Base-by-base conservation (phyloP, 1,140 invertebrate species). In the Ctenoplectra terminalis region DNA sequence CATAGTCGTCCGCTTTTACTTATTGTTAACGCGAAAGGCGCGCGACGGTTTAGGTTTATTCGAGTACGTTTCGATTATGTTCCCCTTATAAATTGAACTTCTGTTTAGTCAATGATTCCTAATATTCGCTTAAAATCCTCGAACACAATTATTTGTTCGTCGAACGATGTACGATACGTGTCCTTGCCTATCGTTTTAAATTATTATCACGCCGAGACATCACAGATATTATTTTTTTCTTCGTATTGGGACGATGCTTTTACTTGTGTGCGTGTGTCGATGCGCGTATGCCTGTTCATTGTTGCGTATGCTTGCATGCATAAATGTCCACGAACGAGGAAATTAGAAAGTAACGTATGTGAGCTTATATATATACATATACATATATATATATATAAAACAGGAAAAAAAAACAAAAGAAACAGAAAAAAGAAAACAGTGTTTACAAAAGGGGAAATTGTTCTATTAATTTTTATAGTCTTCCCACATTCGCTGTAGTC, bases 391-490 rank as follows among this genome's bases (percentile, higher is more conserved):
- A n/a, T n/a, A n/a, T n/a, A n/a, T n/a, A n/a, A n/a, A n/a, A n/a
- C n/a, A n/a, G n/a, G 71, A 72, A 17, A 26, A 67, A 67, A 48
- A 40, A 50, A 23, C 31, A 50, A 50, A 67, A 31, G 11, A 31
- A 67, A 31, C 15, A 70, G 31, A 46, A 29, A 20, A 75, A 66
- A 17, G 17, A 46, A 76, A 73, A 80, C 8, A 29, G 50, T 67
- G 48, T 85, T 81, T 66, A 67, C 60, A 48, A 46, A 78, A 46
- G 26, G 43, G 29, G 43, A 75, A 81, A 72, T 69, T 72, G 67
- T 86, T 81, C 72, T 78, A n/a, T 70, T 82, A 50, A 31, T 75
- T 80, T 48, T 84, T 40, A 73, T 71, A 82, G 70, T 82, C 79
- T 79, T 86, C 70, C 56, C 15, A 9, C 15, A 9, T 46, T 67